Conservation (phyloP, 2,888 invertebrate genomes). For the Calephelis perditalis region DNA sequence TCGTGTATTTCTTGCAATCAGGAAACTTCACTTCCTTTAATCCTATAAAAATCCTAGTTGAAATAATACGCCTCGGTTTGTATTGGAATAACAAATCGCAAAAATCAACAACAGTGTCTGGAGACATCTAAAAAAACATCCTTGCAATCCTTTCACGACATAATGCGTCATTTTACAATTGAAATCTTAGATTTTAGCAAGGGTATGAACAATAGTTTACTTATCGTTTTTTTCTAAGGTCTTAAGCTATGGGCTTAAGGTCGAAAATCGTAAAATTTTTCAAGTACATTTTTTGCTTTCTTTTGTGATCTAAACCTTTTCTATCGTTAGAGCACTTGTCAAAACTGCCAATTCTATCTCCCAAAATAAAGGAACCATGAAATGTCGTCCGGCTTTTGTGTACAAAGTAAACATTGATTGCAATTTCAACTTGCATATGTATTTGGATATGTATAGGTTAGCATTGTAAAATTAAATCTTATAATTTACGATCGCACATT, state of each 20-base stretch:
- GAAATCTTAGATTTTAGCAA: conserved; percentile 6
- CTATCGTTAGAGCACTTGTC: conserved; percentile 64
- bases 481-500: conserved; percentile 31
- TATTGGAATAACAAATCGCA: background rate
- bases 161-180: conserved; percentile 25
- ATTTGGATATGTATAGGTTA: background rate
- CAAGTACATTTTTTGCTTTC: conserved; percentile 26
- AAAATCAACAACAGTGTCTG: conserved; percentile 39
- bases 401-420: conserved; percentile 58
- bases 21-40: no score
- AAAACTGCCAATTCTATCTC: conserved; percentile 55
- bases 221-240: conserved; percentile 12
- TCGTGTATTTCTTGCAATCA: no score
- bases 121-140: conserved; percentile 60
- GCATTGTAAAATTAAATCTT: background rate
- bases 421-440: background rate
- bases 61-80: background rate
- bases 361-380: conserved; percentile 22
- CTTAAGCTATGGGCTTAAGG: conserved; percentile 32
- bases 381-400: conserved; percentile 67
- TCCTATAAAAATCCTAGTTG: no score
- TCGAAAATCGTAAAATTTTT: conserved; percentile 31
- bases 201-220: background rate
- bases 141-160: conserved; percentile 28
- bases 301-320: conserved; percentile 59